phyloP scores from a whole-genome alignment of 2,888 invertebrate genomes.

The Phlogophora meticulosa region DNA sequence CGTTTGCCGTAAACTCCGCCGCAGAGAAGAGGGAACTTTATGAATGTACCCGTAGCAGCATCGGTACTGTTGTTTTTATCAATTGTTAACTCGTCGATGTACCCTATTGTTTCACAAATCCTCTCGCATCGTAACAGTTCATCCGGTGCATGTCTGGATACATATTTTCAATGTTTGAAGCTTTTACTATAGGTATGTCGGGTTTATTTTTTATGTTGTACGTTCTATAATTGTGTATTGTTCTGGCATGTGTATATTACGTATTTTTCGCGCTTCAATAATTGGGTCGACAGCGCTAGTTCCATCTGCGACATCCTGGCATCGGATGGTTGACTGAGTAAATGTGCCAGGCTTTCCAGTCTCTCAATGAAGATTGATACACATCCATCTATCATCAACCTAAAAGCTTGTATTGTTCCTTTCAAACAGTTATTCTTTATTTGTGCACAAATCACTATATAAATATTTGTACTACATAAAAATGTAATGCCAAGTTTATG shows the following conservation, averaged over 20 bases:
- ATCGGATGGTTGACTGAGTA: conserved; percentile 40
- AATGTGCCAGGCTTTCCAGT: conserved; percentile 33
- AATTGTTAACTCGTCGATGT: conserved; percentile 1
- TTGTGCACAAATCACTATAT: background rate
- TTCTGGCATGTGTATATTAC: conserved; percentile 20
- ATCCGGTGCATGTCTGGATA: conserved; percentile 1
- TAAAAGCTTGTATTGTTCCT: conserved; percentile 3
- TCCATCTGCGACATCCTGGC: conserved; percentile 50
- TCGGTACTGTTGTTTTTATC: conserved; percentile 4
- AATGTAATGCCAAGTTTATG: background rate
- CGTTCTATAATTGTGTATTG: background rate
- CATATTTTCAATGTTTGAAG: background rate
- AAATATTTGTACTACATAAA: conserved; percentile 3
- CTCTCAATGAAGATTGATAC: conserved; percentile 5
- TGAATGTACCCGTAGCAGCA: background rate
- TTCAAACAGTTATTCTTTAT: conserved; percentile 17
- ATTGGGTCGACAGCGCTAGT: conserved; percentile 43
- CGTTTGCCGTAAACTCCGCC: conserved; percentile 24
- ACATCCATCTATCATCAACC: background rate
- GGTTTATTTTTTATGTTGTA: conserved; percentile 7
- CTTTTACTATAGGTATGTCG: background rate
- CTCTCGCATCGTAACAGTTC: background rate
- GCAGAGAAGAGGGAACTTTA: conserved; percentile 7
- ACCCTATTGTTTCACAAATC: conserved; percentile 9
- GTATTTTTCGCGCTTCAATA: conserved; percentile 51